Percentiles rank a stretch among this genome's conserved stretches.
Conservation (phyloP, 1,140 invertebrate species). For the Nebria ingens region DNA sequence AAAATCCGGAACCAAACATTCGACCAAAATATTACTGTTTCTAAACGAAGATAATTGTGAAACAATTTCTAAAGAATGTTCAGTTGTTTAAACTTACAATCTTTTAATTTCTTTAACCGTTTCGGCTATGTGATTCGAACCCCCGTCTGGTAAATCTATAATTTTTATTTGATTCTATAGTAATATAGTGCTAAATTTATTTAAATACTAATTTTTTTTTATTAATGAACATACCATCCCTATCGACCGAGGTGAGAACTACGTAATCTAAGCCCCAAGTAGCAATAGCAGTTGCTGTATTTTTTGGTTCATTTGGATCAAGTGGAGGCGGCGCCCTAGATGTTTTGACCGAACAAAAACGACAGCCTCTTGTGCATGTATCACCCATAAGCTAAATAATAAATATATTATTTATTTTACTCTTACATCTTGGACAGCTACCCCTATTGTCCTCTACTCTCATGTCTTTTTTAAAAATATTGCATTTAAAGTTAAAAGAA, state of each 20-base stretch:
- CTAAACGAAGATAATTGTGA: slow-evolving; percentile 33
- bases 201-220: slow-evolving; percentile 15
- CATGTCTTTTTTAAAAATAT: too few species aligned
- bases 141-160: slow-evolving; percentile 81
- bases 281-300: slow-evolving; percentile 86
- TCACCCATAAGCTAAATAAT: slow-evolving; percentile 76
- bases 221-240: slow-evolving; percentile 60
- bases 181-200: slow-evolving; percentile 5
- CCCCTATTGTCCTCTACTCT: background rate
- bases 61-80: slow-evolving; percentile 7
- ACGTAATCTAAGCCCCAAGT: slow-evolving; percentile 96
- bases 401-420: slow-evolving; percentile 11
- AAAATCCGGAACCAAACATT: slow-evolving; percentile 97
- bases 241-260: slow-evolving; percentile 94
- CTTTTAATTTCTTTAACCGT: slow-evolving; percentile 74
- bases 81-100: slow-evolving; percentile 45
- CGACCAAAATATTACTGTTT: slow-evolving; percentile 81
- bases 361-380: slow-evolving; percentile 84
- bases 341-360: slow-evolving; percentile 99
- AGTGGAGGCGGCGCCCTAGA: slow-evolving; percentile 79
- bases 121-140: slow-evolving; percentile 81
- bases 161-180: too few species aligned
- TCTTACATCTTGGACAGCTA: background rate
- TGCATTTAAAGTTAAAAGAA: too few species aligned
- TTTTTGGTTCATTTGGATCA: slow-evolving; percentile 82